These are phyloP conservation scores for Nephrotoma guestfalica DNA, from an alignment of 2,888 invertebrate genomes.

Conservation along the genomic window DNA sequence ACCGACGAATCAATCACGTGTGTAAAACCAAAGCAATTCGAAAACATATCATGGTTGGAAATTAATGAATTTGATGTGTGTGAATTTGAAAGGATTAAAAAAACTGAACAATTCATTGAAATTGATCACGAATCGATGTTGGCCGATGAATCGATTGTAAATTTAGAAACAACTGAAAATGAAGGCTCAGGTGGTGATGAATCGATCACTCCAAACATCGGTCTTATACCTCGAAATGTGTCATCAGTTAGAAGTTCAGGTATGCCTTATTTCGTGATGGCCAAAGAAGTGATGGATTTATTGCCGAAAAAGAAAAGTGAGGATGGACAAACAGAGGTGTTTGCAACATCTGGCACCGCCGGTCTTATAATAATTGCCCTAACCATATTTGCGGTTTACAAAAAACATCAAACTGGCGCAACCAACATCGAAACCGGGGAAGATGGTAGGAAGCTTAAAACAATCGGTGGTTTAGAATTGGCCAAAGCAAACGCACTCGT, in stretches of 20 bases:
- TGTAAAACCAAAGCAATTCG: not conserved
- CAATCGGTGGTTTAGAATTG: not conserved
- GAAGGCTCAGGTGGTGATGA: not conserved
- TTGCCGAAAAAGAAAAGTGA: not conserved
- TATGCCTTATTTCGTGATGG: not conserved
- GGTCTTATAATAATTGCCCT: not conserved
- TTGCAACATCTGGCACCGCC: not conserved
- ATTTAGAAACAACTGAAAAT: not conserved
- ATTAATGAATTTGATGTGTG: not conserved
- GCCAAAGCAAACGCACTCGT: not conserved
- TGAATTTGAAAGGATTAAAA: not conserved
- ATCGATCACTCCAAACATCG: not conserved
- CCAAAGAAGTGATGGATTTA: not conserved
- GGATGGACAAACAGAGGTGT: not conserved
- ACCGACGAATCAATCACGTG: not conserved
- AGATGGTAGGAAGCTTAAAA: not conserved
- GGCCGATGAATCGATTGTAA: not conserved
- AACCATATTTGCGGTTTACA: not conserved
- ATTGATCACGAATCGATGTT: not conserved
- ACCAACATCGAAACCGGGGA: not conserved
- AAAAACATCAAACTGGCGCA: not conserved
- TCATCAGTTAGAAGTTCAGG: not conserved
- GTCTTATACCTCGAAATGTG: not conserved
- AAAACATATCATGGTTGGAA: not conserved
- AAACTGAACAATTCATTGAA: not conserved